These are phyloP conservation scores for Picus viridis DNA, from an alignment of 2,797 vertebrate species.

Conservation along the genomic window DNA sequence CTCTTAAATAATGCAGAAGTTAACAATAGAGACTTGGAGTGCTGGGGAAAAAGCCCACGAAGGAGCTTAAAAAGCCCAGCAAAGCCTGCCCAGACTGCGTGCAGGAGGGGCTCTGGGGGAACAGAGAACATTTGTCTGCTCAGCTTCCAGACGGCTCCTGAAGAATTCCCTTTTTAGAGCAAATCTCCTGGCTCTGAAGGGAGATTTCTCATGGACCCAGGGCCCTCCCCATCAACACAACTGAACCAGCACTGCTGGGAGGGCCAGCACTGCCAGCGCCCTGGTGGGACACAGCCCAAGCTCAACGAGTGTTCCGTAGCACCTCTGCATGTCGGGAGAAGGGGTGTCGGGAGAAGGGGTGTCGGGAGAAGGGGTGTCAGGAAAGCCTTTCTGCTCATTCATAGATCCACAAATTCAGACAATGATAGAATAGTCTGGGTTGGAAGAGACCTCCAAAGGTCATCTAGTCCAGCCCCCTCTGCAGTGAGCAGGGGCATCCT, in stretches of 20 bases:
- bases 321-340: not conserved
- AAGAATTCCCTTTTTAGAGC: slow-evolving; percentile 25
- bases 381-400: no score
- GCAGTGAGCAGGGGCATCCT: no score
- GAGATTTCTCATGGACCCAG: slow-evolving; percentile 19
- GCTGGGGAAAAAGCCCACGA: not conserved
- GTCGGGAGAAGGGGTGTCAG: no score
- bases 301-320: not conserved
- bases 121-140: slow-evolving; percentile 32
- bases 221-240: slow-evolving; percentile 10
- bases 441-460: no score
- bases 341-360: not conserved
- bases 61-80: slow-evolving; percentile 10
- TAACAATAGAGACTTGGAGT: slow-evolving; percentile 62
- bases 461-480: no score
- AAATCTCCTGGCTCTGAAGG: not conserved
- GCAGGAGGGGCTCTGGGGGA: slow-evolving; percentile 34
- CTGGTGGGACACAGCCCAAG: not conserved
- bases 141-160: slow-evolving; percentile 18
- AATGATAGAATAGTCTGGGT: no score
- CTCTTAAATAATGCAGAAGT: slow-evolving; percentile 71
- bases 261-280: not conserved
- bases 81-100: slow-evolving; percentile 34
- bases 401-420: no score
- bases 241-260: not conserved